Evolutionary conservation across 2,797 vertebrate genomes (phyloP).

Genomic region (Lemur catta): DNA sequence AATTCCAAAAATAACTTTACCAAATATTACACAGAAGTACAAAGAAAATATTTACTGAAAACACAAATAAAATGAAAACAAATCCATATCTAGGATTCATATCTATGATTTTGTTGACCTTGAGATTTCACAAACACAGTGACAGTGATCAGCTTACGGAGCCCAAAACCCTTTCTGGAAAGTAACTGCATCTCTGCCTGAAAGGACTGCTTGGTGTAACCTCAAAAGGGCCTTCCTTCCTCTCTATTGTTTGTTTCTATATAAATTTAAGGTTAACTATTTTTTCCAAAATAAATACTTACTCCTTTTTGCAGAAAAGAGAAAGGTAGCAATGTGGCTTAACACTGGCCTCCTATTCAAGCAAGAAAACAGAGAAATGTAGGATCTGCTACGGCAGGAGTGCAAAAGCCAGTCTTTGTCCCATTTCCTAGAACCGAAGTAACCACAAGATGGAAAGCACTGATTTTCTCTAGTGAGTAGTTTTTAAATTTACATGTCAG

Average conservation of each 20-base stretch:
- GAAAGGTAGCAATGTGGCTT: slow-evolving; percentile 49
- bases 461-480: slow-evolving; percentile 40
- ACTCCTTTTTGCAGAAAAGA: slow-evolving; percentile 55
- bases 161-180: neutral
- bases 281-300: slow-evolving; percentile 24
- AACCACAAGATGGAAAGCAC: neutral
- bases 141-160: neutral
- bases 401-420: neutral
- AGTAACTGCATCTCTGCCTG: neutral
- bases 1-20: slow-evolving; percentile 3
- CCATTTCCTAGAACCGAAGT: neutral
- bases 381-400: neutral
- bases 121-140: neutral
- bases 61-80: slow-evolving; percentile 27
- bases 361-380: neutral
- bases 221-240: neutral
- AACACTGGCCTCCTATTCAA: neutral
- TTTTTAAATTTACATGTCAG: slow-evolving; percentile 77
- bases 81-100: neutral
- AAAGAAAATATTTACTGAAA: slow-evolving; percentile 28
- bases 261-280: neutral
- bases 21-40: neutral
- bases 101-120: neutral
- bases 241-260: neutral
- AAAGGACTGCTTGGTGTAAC: neutral